These are phyloP conservation scores for Pangasius djambal DNA, from an alignment of 2,797 vertebrate genomes.

Conservation along the genomic window DNA sequence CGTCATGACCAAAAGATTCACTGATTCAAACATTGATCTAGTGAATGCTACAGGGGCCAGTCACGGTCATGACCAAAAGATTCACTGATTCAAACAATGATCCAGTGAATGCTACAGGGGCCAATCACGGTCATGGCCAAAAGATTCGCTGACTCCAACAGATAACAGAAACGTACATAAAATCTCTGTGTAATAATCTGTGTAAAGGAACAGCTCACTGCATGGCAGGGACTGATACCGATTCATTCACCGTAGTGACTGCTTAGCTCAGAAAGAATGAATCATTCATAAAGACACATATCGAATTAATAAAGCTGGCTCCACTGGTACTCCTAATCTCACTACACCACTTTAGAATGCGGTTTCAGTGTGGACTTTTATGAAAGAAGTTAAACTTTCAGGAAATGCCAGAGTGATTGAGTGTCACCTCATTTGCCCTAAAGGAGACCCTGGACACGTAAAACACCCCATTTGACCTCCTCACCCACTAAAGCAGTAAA, in stretches of 20 bases:
- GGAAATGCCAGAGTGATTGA: not conserved
- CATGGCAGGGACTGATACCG: not conserved
- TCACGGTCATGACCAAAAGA: not conserved
- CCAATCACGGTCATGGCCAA: not conserved
- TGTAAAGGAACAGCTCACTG: not conserved
- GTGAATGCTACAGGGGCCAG: not conserved
- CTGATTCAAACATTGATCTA: not conserved
- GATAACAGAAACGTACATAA: not conserved
- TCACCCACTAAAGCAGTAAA: not conserved
- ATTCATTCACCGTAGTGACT: not conserved
- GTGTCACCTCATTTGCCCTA: not conserved
- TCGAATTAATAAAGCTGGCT: not conserved
- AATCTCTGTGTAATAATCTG: not conserved
- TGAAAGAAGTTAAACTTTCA: not conserved
- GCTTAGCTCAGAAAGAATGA: not conserved
- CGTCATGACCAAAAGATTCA: not conserved
- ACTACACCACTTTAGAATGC: not conserved
- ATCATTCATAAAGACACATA: not conserved
- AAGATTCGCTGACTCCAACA: not conserved
- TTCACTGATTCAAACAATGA: not conserved
- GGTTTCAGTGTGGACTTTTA: not conserved
- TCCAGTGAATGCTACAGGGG: too few species aligned
- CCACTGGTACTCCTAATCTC: not conserved
- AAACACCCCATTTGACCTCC: not conserved
- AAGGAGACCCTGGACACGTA: not conserved